These are phyloP conservation scores for Cheilosia pagana DNA, from an alignment of 2,888 invertebrate genomes.

Conservation along the genomic window DNA sequence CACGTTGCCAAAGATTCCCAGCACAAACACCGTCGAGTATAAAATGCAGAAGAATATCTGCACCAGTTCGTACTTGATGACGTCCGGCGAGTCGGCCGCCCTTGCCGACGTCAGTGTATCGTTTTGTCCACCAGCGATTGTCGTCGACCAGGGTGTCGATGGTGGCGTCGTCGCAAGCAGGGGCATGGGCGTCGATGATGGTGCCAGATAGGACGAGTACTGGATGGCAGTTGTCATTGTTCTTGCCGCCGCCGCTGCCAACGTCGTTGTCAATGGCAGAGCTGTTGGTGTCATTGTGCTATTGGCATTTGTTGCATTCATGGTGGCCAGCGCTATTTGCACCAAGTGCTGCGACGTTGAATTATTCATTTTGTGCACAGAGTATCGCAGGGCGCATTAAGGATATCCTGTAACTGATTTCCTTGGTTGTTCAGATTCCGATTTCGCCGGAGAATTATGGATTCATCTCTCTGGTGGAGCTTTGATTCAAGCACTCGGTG, in stretches of 20 bases:
- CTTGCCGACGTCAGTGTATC: constrained; percentile 60
- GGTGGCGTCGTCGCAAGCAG: constrained; percentile 67
- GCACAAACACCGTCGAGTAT: constrained; percentile 86
- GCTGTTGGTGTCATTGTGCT: constrained; percentile 50
- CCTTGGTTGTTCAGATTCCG: constrained; percentile 11
- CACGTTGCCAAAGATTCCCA: constrained; percentile 95
- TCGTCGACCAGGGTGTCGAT: constrained; percentile 74
- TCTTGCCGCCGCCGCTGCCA: constrained; percentile 21
- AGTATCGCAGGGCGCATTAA: neutral
- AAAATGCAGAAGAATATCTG: constrained; percentile 82
- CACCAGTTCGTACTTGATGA: constrained; percentile 80
- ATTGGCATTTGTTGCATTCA: constrained; percentile 65
- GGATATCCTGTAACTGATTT: constrained; percentile 16
- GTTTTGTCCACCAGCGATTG: constrained; percentile 58
- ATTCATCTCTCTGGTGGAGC: constrained; percentile 51
- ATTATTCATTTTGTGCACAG: constrained; percentile 55
- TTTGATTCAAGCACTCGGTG: constrained; percentile 29
- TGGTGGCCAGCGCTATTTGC: constrained; percentile 49
- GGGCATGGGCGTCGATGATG: constrained; percentile 68
- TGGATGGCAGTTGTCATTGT: constrained; percentile 58
- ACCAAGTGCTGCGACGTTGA: constrained; percentile 49
- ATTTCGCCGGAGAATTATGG: constrained; percentile 45
- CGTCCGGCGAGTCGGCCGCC: constrained; percentile 72
- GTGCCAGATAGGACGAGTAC: constrained; percentile 49
- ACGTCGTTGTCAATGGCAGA: constrained; percentile 13